Conservation (phyloP, 2,113 vertebrate genomes). For the Sinosuthora webbiana region DNA sequence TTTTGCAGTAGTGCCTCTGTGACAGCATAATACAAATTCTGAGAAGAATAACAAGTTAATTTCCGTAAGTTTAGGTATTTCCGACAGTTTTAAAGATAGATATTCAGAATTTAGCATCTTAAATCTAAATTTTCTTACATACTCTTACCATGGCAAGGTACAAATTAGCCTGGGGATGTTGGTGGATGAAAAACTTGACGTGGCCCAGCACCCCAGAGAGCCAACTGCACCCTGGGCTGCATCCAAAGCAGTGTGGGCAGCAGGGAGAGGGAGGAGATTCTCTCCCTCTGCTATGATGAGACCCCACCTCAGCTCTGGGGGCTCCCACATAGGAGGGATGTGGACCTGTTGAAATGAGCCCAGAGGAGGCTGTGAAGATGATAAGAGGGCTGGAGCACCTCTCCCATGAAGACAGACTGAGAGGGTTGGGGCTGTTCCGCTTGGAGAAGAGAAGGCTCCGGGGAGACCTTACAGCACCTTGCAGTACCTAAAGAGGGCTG, state of each 20-base stretch:
- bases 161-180: not conserved
- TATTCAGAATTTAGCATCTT: not conserved
- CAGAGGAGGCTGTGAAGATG: not conserved
- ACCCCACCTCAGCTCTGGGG: not conserved
- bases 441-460: not conserved
- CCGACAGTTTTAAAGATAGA: not conserved
- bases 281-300: not conserved
- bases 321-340: accelerated
- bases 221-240: not conserved
- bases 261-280: not conserved
- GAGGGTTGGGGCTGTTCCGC: not conserved
- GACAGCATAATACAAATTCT: not conserved
- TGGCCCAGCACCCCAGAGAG: not conserved
- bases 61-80: not conserved
- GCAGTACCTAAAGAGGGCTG: not conserved
- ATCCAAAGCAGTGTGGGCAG: not conserved
- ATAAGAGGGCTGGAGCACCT: not conserved
- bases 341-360: not conserved
- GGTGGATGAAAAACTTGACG: not conserved
- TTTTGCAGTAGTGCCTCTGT: not conserved
- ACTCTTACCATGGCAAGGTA: not conserved
- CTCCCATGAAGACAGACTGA: not conserved
- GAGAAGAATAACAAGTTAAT: not conserved
- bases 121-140: not conserved
- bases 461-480: not conserved